phyloP scores from a whole-genome alignment of 2,888 invertebrate genomes.

The Cheilosia vulpina region DNA sequence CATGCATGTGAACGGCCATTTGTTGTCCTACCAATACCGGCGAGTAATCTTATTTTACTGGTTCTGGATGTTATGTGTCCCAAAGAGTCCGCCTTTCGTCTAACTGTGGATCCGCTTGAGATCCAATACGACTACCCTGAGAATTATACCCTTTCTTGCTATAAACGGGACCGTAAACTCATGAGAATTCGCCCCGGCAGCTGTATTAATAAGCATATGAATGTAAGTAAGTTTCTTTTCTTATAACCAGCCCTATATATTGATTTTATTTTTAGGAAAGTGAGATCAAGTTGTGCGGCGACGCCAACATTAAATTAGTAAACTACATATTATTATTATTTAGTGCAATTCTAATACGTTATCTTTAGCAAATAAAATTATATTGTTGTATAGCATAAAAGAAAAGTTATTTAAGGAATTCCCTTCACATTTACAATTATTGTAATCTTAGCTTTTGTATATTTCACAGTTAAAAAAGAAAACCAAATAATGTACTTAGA shows the following conservation, averaged over 20 bases:
- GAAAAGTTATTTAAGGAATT: conserved; percentile 60
- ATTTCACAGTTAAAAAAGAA: conserved; percentile 67
- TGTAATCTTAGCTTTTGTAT: conserved; percentile 77
- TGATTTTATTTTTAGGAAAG: conserved; percentile 84
- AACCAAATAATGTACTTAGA: conserved; percentile 31
- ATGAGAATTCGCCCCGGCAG: conserved; percentile 88
- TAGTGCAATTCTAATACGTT: conserved; percentile 78
- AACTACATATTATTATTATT: conserved; percentile 80
- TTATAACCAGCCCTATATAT: neutral
- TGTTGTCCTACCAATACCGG: conserved; percentile 89
- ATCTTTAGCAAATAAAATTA: conserved; percentile 79
- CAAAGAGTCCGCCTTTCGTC: conserved; percentile 84
- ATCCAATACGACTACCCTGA: conserved; percentile 82
- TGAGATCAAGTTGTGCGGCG: conserved; percentile 88
- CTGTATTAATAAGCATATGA: conserved; percentile 90
- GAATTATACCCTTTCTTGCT: conserved; percentile 87
- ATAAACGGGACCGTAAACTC: conserved; percentile 85
- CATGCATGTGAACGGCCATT: conserved; percentile 86
- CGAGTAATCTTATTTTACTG: conserved; percentile 91
- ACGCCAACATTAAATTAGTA: conserved; percentile 80
- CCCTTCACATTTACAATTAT: conserved; percentile 66
- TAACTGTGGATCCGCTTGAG: conserved; percentile 83
- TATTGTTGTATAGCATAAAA: conserved; percentile 58
- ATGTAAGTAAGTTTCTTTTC: conserved; percentile 85
- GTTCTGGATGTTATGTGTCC: conserved; percentile 89